Evolutionary conservation across 2,888 invertebrate genomes (phyloP), one percentile per base, ranked within the genome.

Genomic region (Chromoteleia sp.): DNA sequence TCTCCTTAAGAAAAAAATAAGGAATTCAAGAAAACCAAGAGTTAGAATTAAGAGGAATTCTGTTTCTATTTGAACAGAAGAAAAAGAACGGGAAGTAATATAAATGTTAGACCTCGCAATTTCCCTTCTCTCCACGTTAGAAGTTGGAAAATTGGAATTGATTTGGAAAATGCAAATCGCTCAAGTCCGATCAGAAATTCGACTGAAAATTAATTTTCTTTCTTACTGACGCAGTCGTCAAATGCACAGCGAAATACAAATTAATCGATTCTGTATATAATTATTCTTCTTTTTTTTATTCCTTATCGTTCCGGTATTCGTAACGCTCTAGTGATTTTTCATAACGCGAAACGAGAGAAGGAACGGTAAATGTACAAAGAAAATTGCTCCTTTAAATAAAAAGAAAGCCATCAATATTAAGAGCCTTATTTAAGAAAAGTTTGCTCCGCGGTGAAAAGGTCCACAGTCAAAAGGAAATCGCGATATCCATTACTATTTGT

Each of bases 101-200:
- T 67, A 73, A 73, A 73, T 61, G 63, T 48, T 36, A 54, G 45
- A 74, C 63, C 45, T 63, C 12, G 73, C 63, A 74, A 54, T 63
- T 63, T 63, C 63, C 56, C 41, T 74, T 63, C 25, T 43, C 33
- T 33, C 12, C 21, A 63, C 14, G 41, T 56, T 63, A 56, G 45
- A 59, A 52, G 59, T 76, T 59, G n/a, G n/a, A n/a, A 52, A 59
- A 76, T 59, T 68, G 59, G 36, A 68, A 59, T 76, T 52, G 75
- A 59, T 67, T 68, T 59, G 25, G 75, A 76, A 68, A 59, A 52
- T 25, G 52, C 50, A 71, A 71, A 71, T 59, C 52, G 39, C 45
- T 41, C 39, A 33, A 17, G 7, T 8, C 4, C 7, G 6, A 19
- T 2, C 52, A 43, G 21, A 61, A 65, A 61, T 52, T 52, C 30